Percentiles rank a stretch among this genome's conserved stretches.
Evolutionary conservation across 2,113 vertebrate genomes (phyloP).

Genomic region (Lepisosteus oculatus): DNA sequence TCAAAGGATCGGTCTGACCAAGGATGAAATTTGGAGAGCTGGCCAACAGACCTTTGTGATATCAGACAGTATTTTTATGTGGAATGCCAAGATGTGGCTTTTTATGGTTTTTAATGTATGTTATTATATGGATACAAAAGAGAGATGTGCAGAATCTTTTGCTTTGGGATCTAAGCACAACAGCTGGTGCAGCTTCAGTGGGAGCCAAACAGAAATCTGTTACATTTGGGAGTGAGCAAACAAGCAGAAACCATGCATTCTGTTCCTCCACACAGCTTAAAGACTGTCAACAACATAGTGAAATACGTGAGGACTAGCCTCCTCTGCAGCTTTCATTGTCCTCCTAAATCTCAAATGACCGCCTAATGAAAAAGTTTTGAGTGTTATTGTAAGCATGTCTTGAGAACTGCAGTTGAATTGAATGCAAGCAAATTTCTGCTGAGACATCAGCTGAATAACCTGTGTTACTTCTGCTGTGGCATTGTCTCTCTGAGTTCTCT

Average conservation of each 20-base stretch:
- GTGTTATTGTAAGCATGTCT: no score
- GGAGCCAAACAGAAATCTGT: constrained; percentile 1
- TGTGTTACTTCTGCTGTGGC: no score
- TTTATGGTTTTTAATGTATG: background rate
- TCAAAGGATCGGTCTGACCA: background rate
- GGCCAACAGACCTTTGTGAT: background rate
- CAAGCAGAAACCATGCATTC: background rate
- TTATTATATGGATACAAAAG: constrained; percentile 1
- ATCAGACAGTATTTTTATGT: background rate
- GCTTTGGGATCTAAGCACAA: background rate
- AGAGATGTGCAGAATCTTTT: background rate
- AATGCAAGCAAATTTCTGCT: no score
- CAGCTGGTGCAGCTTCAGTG: background rate
- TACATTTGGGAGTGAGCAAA: background rate
- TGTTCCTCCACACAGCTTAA: background rate
- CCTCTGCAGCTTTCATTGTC: no score
- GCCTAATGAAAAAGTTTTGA: no score
- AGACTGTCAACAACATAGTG: background rate
- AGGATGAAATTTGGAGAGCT: no score
- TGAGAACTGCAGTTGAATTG: no score
- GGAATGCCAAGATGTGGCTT: background rate
- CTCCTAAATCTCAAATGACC: no score
- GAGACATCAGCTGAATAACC: no score
- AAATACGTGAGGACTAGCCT: background rate
- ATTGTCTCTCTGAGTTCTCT: no score